Conservation (phyloP, 2,113 vertebrate species). For the Cynocephalus volans region DNA sequence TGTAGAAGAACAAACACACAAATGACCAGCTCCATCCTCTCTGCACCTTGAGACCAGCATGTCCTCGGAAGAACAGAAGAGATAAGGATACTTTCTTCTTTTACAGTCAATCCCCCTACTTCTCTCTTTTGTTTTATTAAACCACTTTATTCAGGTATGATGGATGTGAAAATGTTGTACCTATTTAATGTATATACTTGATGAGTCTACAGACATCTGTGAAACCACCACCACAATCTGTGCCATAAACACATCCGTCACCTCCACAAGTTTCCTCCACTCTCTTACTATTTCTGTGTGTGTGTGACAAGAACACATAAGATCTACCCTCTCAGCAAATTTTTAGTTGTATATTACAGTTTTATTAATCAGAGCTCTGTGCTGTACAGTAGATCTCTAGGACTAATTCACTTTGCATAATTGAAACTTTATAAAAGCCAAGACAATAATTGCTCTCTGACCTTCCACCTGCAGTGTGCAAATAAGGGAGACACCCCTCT, state of each 20-base stretch:
- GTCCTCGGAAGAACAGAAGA: background rate
- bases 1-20: background rate
- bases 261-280: background rate
- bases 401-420: background rate
- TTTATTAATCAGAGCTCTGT: fast-evolving
- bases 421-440: background rate
- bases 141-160: background rate
- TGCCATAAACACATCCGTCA: background rate
- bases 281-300: background rate
- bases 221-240: too few relatives aligned
- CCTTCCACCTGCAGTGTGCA: background rate
- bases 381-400: background rate
- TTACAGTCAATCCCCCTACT: background rate
- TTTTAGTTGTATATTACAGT: too few relatives aligned
- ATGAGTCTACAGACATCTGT: background rate
- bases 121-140: background rate
- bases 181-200: background rate
- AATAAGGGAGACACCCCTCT: background rate
- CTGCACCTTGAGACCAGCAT: background rate
- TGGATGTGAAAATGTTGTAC: background rate
- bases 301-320: background rate
- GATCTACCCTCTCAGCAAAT: background rate
- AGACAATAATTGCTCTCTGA: background rate
- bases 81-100: background rate
- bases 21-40: background rate